Evolutionary conservation across 2,797 vertebrate genomes (phyloP).

Genomic region (Acrocephalus scirpaceus): DNA sequence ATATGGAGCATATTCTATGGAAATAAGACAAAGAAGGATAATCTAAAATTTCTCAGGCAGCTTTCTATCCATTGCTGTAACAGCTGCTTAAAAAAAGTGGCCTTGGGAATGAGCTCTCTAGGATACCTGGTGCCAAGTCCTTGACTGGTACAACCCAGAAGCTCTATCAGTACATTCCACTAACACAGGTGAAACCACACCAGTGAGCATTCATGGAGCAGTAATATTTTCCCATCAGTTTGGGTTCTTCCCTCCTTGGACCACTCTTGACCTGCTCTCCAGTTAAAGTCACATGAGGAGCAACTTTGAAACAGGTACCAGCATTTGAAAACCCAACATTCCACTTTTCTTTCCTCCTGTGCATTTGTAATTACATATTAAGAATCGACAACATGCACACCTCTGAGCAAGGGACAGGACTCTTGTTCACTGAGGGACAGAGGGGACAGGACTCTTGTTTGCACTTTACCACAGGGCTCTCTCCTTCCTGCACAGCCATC

Average conservation of each 20-base stretch:
- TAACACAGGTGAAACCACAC: not conserved
- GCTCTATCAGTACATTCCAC: not conserved
- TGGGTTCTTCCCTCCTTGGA: not conserved
- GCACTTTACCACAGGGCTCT: not conserved
- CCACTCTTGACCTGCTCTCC: not conserved
- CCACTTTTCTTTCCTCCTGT: not conserved
- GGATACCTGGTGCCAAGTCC: not conserved
- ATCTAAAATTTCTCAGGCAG: not conserved
- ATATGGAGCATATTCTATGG: not conserved
- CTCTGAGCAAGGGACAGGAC: not conserved
- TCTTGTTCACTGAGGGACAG: not conserved
- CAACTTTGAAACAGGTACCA: not conserved
- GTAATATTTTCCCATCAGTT: not conserved
- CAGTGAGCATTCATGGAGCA: accelerated
- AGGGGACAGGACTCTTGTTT: not conserved
- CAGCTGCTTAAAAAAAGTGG: not conserved
- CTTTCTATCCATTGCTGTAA: not conserved
- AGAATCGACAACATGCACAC: accelerated
- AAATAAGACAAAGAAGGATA: not conserved
- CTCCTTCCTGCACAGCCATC: not conserved
- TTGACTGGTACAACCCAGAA: not conserved
- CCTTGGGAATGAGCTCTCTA: not conserved
- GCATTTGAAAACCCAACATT: not conserved
- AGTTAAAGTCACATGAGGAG: not conserved
- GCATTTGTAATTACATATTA: not conserved